phyloP scores from a whole-genome alignment of 2,113 vertebrate genomes.

The Pterocles burchelli region DNA sequence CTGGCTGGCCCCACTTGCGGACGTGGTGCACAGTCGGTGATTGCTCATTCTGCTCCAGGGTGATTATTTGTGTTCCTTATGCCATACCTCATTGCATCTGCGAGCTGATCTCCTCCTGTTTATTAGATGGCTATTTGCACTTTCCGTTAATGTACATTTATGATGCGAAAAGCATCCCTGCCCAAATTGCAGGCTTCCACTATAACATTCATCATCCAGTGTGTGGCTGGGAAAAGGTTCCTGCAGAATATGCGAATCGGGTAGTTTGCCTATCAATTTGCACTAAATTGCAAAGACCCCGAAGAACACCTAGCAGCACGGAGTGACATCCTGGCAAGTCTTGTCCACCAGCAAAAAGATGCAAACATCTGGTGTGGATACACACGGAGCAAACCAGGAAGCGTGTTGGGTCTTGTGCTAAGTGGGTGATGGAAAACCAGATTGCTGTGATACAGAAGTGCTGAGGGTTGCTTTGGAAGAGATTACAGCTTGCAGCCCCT shows the following conservation, averaged over 20 bases:
- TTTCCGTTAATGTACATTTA: constrained; percentile 31
- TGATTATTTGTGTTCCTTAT: constrained; percentile 58
- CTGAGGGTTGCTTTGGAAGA: neutral
- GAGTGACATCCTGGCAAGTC: neutral
- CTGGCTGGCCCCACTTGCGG: neutral
- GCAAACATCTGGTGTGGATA: neutral
- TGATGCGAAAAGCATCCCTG: neutral
- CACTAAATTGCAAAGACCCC: neutral
- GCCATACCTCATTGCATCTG: constrained; percentile 32
- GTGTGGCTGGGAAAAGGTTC: neutral
- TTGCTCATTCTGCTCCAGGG: neutral
- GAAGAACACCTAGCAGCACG: neutral
- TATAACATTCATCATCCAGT: rapidly evolving
- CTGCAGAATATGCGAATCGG: neutral
- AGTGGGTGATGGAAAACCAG: neutral
- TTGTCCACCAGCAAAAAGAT: neutral
- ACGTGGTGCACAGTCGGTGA: neutral
- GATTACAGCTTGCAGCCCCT: neutral
- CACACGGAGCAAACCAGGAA: neutral
- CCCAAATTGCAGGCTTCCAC: neutral
- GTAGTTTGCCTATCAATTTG: neutral
- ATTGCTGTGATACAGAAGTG: neutral
- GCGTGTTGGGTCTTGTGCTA: neutral
- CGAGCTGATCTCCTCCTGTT: neutral
- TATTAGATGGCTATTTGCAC: constrained; percentile 22